Conservation (phyloP, 2,888 invertebrate species). For the Amphipyra tragopoginis region DNA sequence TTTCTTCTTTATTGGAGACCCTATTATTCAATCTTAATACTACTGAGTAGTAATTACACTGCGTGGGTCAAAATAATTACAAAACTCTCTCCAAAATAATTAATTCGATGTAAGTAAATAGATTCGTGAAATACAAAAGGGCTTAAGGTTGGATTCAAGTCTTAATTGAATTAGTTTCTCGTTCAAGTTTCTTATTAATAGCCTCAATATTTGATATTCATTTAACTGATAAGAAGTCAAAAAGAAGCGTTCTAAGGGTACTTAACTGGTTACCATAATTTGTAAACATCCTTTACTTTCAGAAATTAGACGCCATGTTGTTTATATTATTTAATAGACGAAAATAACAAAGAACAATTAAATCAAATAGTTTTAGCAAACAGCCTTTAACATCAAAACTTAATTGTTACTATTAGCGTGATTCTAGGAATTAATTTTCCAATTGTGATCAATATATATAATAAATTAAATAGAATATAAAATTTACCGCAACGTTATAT, state of each 20-base stretch:
- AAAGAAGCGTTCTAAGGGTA: neutral
- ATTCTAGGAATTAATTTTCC: neutral
- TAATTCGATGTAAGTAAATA: conserved; percentile 25
- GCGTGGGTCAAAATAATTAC: conserved; percentile 11
- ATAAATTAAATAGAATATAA: neutral
- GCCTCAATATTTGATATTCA: conserved; percentile 4
- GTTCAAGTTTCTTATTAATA: conserved; percentile 18
- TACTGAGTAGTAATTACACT: neutral
- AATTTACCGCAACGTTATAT: neutral
- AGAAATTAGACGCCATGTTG: neutral
- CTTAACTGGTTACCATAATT: neutral
- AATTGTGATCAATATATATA: neutral
- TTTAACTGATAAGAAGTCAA: neutral
- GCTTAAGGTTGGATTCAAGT: conserved; percentile 7
- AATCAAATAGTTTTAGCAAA: conserved; percentile 1
- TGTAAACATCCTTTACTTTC: neutral
- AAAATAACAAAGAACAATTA: neutral
- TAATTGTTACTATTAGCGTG: conserved; percentile 1
- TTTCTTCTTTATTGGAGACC: conserved; percentile 5
- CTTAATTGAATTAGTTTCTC: conserved; percentile 28
- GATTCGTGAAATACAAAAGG: conserved; percentile 9
- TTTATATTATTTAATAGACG: neutral
- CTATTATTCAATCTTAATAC: conserved; percentile 7
- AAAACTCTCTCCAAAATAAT: conserved; percentile 6
- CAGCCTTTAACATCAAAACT: neutral